Evolutionary conservation across 2,888 invertebrate genomes (phyloP).

Genomic region (Eucera pruinosa): DNA sequence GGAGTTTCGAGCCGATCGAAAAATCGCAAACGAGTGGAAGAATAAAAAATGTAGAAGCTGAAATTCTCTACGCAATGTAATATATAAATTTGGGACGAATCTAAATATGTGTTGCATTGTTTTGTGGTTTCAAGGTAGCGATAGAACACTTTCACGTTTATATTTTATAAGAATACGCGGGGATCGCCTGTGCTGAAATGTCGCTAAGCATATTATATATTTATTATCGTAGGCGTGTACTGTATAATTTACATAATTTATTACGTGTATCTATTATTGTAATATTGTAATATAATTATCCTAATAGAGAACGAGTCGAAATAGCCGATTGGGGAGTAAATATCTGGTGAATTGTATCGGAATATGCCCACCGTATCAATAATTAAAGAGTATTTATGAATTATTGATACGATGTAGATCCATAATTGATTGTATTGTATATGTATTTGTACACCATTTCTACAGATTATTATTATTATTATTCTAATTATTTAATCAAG

Average conservation of each 20-base stretch:
- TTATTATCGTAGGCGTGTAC: constrained; percentile 45
- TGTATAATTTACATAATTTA: constrained; percentile 49
- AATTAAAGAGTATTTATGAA: constrained; percentile 11
- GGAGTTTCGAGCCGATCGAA: too few species aligned
- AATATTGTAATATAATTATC: constrained; percentile 48
- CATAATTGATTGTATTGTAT: neutral
- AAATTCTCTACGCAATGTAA: too few species aligned
- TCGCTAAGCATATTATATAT: constrained; percentile 36
- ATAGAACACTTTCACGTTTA: constrained; percentile 24
- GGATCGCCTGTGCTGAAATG: constrained; percentile 17
- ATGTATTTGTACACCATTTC: constrained; percentile 20
- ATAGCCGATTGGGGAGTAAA: constrained; percentile 5
- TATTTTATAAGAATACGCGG: constrained; percentile 31
- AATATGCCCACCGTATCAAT: constrained; percentile 10
- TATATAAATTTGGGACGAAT: too few species aligned
- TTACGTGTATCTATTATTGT: constrained; percentile 47
- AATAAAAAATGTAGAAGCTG: too few species aligned
- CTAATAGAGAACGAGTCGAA: constrained; percentile 11
- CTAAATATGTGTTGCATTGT: too few species aligned
- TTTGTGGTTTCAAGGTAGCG: constrained; percentile 20
- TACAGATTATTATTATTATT: constrained; percentile 25
- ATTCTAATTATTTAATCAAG: constrained; percentile 29
- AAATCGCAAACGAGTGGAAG: too few species aligned
- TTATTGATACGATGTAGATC: constrained; percentile 31
- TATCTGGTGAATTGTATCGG: constrained; percentile 8